Evolutionary conservation across 2,113 vertebrate species (phyloP), one percentile per base, ranked within the genome.

Genomic region (Notarius quadriscutis): DNA sequence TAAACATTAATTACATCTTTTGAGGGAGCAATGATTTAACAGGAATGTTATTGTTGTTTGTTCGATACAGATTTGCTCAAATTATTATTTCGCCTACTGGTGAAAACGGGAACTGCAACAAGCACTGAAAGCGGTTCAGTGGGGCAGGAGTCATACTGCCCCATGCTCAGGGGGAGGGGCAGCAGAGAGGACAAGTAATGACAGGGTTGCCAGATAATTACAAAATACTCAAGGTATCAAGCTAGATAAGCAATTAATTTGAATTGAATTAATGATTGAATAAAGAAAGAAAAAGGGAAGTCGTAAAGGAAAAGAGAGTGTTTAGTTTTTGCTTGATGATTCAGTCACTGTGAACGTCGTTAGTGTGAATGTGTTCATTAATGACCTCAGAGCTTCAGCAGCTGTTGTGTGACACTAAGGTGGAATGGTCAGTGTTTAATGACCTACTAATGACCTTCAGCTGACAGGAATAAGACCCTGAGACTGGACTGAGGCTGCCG

Each of bases 391-490:
- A 55, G 53, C 60, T 79, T 27, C 71, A 77, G 69, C 79, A 86
- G 74, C 71, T 78, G 71, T 60, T 50, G 50, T 20, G 50, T 82
- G 58, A 82, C 77, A 55, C 18, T 34, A 57, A 55, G 4, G n/a
- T 67, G 8, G 15, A 51, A 5, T 58, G 60, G 34, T 67, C 41
- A 78, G 88, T n/a, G 79, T 67, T 30, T 82, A 15, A 57, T 65
- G 84, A 89, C 58, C 51, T 62, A 84, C 18, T 34, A 87, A 22
- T 81, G 74, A 80, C 75, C 81, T 83, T 58, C 60, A 41, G 27
- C 22, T 82, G 55, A 57, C 81, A 75, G 53, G 71, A 74, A 50
- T 25, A 51, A 62, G 51, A 69, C 69, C 41, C 22, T 0, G 48
- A 22, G 18, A 30, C 12, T 65, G 27, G 84, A 88, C 74, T 63